phyloP scores from a whole-genome alignment of 2,888 invertebrate species.

The Synanthedon andrenaeformis region DNA sequence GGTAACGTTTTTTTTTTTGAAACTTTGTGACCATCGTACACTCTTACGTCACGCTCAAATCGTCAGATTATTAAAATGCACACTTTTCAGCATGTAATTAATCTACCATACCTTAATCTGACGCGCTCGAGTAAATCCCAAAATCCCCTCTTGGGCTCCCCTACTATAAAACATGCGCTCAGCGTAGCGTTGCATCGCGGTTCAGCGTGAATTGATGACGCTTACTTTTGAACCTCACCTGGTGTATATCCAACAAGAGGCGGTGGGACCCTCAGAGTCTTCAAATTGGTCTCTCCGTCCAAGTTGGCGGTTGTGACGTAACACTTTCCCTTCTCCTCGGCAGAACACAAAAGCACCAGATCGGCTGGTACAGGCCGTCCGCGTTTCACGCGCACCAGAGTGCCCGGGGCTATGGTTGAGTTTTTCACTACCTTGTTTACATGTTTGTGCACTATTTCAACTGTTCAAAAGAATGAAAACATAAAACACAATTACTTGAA shows the following conservation, averaged over 20 bases:
- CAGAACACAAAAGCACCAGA: conserved; percentile 78
- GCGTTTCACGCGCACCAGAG: conserved; percentile 76
- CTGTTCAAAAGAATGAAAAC: conserved; percentile 25
- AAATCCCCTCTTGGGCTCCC: too few relatives aligned
- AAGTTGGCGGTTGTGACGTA: conserved; percentile 88
- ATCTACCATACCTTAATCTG: too few relatives aligned
- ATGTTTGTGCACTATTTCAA: conserved; percentile 70
- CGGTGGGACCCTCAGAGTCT: conserved; percentile 67
- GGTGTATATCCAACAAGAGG: conserved; percentile 50
- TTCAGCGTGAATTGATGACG: too few relatives aligned
- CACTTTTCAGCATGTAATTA: too few relatives aligned
- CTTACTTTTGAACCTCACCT: conserved; percentile 22
- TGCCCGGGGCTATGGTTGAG: conserved; percentile 78
- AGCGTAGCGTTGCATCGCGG: too few relatives aligned
- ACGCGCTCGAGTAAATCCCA: too few relatives aligned
- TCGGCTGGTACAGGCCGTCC: conserved; percentile 88
- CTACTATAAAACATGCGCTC: too few relatives aligned
- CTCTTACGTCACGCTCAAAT: too few relatives aligned
- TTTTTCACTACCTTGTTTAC: conserved; percentile 66
- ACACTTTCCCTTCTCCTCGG: conserved; percentile 77
- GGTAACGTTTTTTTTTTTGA: too few relatives aligned
- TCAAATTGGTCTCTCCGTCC: conserved; percentile 85
- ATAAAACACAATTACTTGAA: too few relatives aligned
- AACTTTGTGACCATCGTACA: too few relatives aligned
- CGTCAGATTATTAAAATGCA: too few relatives aligned